These are phyloP conservation scores for Cacatua alba DNA, from an alignment of 2,113 vertebrate species.

Conservation along the genomic window DNA sequence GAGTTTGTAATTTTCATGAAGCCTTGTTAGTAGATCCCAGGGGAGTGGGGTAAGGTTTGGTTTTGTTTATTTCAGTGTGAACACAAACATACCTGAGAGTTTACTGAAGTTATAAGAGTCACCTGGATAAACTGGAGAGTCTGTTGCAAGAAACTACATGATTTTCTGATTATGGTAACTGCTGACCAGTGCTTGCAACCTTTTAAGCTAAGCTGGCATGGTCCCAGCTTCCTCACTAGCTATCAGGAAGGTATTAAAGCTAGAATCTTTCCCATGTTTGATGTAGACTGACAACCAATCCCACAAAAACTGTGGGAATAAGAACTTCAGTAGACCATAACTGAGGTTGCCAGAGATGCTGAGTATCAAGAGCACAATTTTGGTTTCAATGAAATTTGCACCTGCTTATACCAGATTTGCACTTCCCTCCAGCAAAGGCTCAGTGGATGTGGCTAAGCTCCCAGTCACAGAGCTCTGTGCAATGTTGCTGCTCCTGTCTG, in stretches of 20 bases:
- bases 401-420: constrained; percentile 44
- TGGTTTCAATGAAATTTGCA: constrained; percentile 38
- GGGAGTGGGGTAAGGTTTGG: neutral
- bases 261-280: neutral
- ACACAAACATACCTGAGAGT: neutral
- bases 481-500: neutral
- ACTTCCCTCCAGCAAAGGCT: neutral
- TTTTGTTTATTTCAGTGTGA: constrained; percentile 15
- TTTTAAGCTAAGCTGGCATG: neutral
- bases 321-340: neutral
- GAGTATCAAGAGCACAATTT: neutral
- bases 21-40: neutral
- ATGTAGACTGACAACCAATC: neutral
- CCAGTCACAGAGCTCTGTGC: neutral
- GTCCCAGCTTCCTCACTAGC: neutral
- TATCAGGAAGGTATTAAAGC: neutral
- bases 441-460: neutral
- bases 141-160: neutral
- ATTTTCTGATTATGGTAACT: neutral
- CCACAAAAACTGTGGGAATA: neutral
- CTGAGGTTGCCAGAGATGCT: neutral
- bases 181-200: neutral
- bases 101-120: constrained; percentile 14
- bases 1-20: constrained; percentile 27
- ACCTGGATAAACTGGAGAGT: neutral